Evolutionary conservation across 2,797 vertebrate species (phyloP), one percentile per base, ranked within the genome.

Genomic region (Pangasius krempfi): DNA sequence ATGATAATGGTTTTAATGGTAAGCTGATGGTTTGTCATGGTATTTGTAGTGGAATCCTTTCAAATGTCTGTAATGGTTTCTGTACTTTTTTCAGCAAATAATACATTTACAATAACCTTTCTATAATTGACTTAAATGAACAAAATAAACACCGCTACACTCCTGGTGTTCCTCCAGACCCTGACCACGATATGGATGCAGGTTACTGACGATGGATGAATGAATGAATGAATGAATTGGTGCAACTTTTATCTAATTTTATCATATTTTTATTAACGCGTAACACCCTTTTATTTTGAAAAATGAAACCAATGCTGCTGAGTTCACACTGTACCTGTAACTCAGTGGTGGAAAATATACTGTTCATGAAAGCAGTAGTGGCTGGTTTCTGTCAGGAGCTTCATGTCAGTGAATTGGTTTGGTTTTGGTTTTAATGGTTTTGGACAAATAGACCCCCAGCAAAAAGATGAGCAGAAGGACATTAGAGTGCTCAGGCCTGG

Each of bases 361-460:
- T 70, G 10, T 78, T 16, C 30, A 30, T 78, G 14, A 44, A 13
- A 44, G 16, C 2, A 9, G 1, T 37, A 47, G 83, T 30, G 33
- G 33, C 33, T 44, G 33, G 18, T 60, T 27, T 30, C 5, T 33
- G 2, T 18, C 20, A 37, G n/a, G 0, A 9, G 40, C 8, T 13
- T 27, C 1, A 40, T 27, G 7, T 81, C 25, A 75, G 93, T 94
- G 47, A 1, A 25, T 0, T 99, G 98, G 98, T 96, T 97, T 78
- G 96, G 94, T 0, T 97, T 98, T 50, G 98, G 98, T 0, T 98
- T 98, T 84, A 96, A 96, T 76, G 95, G 95, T 1, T 96, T 96
- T 62, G 97, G 95, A 66, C 97, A 98, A 92, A 96, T 96, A 80
- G 2, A 27, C 13, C 80, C 33, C 3, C 25, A 50, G 62, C 0